A percentile compares a stretch with the other conserved stretches of the same genome.
Evolutionary conservation across 2,113 vertebrate species (phyloP).

Genomic region (Propithecus coquereli): DNA sequence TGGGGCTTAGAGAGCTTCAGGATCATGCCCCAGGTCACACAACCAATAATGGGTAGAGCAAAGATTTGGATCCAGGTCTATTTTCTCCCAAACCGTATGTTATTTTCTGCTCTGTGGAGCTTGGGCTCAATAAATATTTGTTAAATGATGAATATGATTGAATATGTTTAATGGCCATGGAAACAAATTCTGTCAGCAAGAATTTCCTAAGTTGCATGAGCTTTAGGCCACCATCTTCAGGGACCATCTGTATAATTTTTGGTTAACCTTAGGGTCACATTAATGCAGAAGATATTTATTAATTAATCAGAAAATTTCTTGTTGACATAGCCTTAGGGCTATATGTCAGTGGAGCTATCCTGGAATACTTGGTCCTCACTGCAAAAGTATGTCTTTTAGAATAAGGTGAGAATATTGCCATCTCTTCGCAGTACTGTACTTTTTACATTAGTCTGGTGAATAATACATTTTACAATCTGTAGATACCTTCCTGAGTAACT

Average conservation of each 20-base stretch:
- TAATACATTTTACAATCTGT: background rate
- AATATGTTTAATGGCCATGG: background rate
- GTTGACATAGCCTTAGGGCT: background rate
- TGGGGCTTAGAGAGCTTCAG: background rate
- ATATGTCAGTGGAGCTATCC: background rate
- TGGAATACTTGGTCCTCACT: background rate
- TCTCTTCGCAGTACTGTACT: background rate
- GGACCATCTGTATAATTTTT: background rate
- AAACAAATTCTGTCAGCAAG: background rate
- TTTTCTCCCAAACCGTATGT: background rate
- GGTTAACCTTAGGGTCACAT: background rate
- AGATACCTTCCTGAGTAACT: slow-evolving; percentile 25
- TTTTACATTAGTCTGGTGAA: background rate
- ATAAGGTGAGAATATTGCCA: background rate
- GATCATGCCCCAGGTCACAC: background rate
- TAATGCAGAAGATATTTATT: background rate
- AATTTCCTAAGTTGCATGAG: background rate
- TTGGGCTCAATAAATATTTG: background rate
- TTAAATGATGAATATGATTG: background rate
- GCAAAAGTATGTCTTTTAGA: background rate
- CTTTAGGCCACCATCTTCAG: background rate
- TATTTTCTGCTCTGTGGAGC: background rate
- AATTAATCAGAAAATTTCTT: background rate
- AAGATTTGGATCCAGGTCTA: background rate
- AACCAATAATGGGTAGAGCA: no score